Evolutionary conservation across 2,797 vertebrate species (phyloP).

Genomic region (Characodon lateralis): DNA sequence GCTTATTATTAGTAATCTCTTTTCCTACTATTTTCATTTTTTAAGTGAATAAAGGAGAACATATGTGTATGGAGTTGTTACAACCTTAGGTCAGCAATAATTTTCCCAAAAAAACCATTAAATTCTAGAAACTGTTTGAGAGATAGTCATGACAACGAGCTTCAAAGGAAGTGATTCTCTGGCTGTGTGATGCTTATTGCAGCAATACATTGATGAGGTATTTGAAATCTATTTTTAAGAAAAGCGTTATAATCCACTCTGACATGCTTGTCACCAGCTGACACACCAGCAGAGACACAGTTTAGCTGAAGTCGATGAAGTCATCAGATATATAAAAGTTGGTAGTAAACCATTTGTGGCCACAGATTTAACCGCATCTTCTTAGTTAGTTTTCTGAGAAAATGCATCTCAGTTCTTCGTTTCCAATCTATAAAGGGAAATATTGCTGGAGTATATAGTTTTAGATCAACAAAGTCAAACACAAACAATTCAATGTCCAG

Average conservation of each 20-base stretch:
- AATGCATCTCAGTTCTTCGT: too few relatives aligned
- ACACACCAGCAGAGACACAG: background rate
- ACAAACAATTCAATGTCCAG: background rate
- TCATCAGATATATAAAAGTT: background rate
- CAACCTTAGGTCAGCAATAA: too few relatives aligned
- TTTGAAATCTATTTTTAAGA: conserved; percentile 1
- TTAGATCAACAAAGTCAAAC: background rate
- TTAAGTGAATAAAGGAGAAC: too few relatives aligned
- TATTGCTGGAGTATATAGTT: too few relatives aligned
- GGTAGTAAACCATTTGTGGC: background rate
- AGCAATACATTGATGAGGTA: background rate
- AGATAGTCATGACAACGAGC: background rate
- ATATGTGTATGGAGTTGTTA: too few relatives aligned
- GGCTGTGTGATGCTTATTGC: background rate
- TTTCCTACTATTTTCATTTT: too few relatives aligned
- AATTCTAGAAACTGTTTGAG: background rate
- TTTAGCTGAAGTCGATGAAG: background rate
- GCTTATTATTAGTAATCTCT: too few relatives aligned
- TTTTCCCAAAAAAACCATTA: background rate
- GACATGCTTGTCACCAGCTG: background rate
- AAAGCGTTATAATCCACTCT: background rate
- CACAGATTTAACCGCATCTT: too few relatives aligned
- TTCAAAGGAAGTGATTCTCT: too few relatives aligned
- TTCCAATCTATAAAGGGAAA: too few relatives aligned
- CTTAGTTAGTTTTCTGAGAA: too few relatives aligned